phyloP scores from a whole-genome alignment of 2,113 vertebrate genomes.

The Corythornis vintsioides region DNA sequence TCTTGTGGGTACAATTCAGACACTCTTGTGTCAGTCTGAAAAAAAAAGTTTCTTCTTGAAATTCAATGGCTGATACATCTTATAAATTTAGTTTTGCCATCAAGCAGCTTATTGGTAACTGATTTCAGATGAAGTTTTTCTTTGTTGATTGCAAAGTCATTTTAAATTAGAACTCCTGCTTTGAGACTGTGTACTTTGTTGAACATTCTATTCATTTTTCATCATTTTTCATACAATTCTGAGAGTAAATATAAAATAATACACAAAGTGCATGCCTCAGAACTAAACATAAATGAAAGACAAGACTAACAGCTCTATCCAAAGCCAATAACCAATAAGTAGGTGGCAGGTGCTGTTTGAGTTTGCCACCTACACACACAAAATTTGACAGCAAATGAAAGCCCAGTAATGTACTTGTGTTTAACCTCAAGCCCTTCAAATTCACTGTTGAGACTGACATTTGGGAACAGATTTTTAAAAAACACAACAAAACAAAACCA shows the following conservation, averaged over 20 bases:
- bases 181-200: not conserved
- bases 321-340: not conserved
- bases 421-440: constrained; percentile 24
- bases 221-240: not conserved
- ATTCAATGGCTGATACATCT: not conserved
- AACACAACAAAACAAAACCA: not conserved
- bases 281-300: not conserved
- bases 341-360: constrained; percentile 29
- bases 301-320: not conserved
- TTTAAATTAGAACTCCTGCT: not conserved
- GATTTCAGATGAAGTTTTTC: not conserved
- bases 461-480: constrained; percentile 25
- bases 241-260: not conserved
- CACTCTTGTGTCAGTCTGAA: not conserved
- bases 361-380: constrained; percentile 22
- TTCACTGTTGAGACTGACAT: constrained; percentile 22
- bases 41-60: not conserved
- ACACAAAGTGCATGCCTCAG: not conserved
- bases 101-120: not conserved
- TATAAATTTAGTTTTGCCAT: not conserved
- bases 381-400: not conserved
- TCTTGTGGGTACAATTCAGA: not conserved
- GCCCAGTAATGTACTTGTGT: not conserved
- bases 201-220: not conserved
- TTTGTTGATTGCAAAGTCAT: not conserved